A percentile compares a stretch with the other conserved stretches of the same genome.
Conservation (phyloP, 92 coral and sea anemone species). For the Epizoanthus stellaris region DNA sequence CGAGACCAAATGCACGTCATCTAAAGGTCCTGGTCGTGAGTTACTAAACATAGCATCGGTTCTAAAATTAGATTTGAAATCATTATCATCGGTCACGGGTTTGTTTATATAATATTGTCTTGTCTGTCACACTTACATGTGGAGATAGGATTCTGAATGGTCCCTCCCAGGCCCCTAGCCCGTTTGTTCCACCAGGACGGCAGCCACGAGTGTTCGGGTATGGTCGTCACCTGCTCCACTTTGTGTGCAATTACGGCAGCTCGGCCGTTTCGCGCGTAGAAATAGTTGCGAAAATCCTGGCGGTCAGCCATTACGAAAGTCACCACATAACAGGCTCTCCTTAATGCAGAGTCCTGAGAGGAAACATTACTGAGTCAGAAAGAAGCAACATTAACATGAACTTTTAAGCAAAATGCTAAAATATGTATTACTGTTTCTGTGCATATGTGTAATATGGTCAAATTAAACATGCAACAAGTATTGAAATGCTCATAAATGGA, state of each 20-base stretch:
- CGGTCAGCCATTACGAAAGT: constrained; percentile 95
- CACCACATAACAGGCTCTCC: constrained; percentile 95
- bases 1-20: no score
- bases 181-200: constrained; percentile 94
- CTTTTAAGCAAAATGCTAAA: no score
- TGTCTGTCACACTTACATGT: constrained; percentile 66
- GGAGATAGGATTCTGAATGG: constrained; percentile 84
- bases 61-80: no score
- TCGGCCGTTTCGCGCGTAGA: constrained; percentile 87
- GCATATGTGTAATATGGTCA: no score
- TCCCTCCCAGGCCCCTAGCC: constrained; percentile 97
- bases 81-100: neutral
- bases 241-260: constrained; percentile 87
- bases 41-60: no score
- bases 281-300: constrained; percentile 82
- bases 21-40: no score
- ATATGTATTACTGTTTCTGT: no score
- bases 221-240: constrained; percentile 83
- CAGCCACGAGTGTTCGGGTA: constrained; percentile 96
- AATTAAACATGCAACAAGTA: no score
- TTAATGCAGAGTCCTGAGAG: constrained; percentile 70
- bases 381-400: no score
- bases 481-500: no score
- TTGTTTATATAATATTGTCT: neutral
- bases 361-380: no score